Base-by-base conservation (phyloP, 2,888 invertebrate genomes). In the Cheilosia soror region DNA sequence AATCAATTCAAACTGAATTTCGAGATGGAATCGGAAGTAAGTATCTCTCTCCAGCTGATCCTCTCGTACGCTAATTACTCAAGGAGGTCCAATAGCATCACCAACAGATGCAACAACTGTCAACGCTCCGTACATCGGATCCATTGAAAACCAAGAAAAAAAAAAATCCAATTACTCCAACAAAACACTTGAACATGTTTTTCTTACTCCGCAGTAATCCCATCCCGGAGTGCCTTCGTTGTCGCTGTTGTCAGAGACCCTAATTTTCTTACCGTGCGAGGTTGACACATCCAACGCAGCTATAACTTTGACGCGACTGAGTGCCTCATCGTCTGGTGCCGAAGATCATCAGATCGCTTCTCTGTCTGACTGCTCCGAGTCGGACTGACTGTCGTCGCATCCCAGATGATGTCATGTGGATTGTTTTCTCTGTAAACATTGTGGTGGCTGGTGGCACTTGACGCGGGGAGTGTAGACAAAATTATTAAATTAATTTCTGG, bases 131-230 rank as follows among this genome's bases (percentile, higher is more conserved):
- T 47, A 42, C 53, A 58, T 57, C 55, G 15, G 53, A 58, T 75
- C 63, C 47, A 78, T 62, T 68, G 62, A 83, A 73, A 78, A 58
- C 40, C n/a, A 58, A 66, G 27, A 49, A 9, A 53, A 53, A 60
- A 53, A 55, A 82, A 85, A 85, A 77, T 81, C 72, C 85, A 85
- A 85, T 85, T 85, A 85, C 66, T 85, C 57, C 65, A 81, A 73
- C 76, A 81, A 85, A 85, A 85, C 85, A 85, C 85, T 85, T 81
- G 81, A 85, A 77, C 63, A 72, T 81, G 72, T 85, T 85, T 81
- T 85, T 62, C 80, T 81, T 76, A 77, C 66, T 79, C 58, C 71
- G n/a, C n/a, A 62, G 85, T 81, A 85, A 85, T 85, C 85, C 81
- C 53, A 66, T 62, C 69, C 40, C 57, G 53, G 44, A 75, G 58